A percentile compares a stretch with the other conserved stretches of the same genome.
Evolutionary conservation across 1,140 invertebrate genomes (phyloP).

Genomic region (Aradophagus sp.): DNA sequence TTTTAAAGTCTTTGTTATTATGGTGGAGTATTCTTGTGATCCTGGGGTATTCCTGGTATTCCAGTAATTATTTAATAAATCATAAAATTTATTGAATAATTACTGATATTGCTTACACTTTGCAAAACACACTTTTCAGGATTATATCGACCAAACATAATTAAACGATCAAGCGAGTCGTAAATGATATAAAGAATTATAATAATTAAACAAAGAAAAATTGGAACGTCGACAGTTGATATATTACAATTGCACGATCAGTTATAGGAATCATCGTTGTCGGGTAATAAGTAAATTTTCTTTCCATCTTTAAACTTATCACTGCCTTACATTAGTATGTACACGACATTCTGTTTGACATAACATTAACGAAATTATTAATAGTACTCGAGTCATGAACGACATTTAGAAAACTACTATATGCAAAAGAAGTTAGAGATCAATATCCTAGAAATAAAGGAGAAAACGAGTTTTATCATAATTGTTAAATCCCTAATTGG

Average conservation of each 20-base stretch:
- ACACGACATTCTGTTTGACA: slow-evolving; percentile 20
- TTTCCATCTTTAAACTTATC: slow-evolving; percentile 10
- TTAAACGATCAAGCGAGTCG: background rate
- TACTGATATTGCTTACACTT: no score
- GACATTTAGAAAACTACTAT: no score
- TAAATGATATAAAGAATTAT: no score
- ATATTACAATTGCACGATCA: slow-evolving; percentile 32
- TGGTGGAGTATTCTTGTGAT: no score
- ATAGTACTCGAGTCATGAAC: no score
- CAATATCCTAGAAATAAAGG: slow-evolving; percentile 25
- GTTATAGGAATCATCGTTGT: slow-evolving; percentile 17
- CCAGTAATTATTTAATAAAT: no score
- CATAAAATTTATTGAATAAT: no score
- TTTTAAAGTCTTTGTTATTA: no score
- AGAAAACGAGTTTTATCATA: slow-evolving; percentile 12
- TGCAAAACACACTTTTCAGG: no score
- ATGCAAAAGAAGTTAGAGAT: slow-evolving; percentile 26
- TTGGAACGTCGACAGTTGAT: background rate
- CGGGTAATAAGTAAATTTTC: slow-evolving; percentile 15
- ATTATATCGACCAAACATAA: no score
- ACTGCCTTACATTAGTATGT: slow-evolving; percentile 35
- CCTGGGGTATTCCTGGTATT: no score
- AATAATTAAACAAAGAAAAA: background rate
- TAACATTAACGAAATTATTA: slow-evolving; percentile 7
- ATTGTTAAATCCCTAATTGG: no score